Percentiles rank a stretch among this genome's conserved stretches.
Evolutionary conservation across 2,888 invertebrate genomes (phyloP).

Genomic region (Hydropsyche betteni): DNA sequence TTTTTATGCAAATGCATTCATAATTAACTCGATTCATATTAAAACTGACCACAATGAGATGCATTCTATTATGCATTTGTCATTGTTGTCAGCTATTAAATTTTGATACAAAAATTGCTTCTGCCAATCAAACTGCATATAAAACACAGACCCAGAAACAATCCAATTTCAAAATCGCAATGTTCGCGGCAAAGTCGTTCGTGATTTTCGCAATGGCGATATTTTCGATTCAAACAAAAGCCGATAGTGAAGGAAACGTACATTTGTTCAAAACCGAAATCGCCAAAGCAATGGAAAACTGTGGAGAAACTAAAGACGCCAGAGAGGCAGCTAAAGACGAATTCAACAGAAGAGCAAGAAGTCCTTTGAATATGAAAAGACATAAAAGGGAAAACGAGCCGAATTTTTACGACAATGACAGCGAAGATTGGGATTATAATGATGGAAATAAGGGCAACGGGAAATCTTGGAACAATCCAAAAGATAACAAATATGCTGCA

Average conservation of each 20-base stretch:
- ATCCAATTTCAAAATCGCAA: background rate
- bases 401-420: background rate
- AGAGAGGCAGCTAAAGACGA: slow-evolving; percentile 32
- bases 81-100: too few species aligned
- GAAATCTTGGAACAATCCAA: slow-evolving; percentile 41
- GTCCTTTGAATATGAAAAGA: background rate
- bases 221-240: background rate
- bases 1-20: too few species aligned
- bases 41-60: too few species aligned
- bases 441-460: slow-evolving; percentile 30
- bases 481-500: slow-evolving; percentile 38
- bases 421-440: slow-evolving; percentile 47
- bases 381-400: background rate
- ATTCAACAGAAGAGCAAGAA: slow-evolving; percentile 37
- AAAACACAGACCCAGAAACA: background rate
- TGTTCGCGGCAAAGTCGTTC: slow-evolving; percentile 6
- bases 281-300: slow-evolving; percentile 58
- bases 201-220: background rate
- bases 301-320: slow-evolving; percentile 51
- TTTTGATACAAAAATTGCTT: slow-evolving; percentile 10
- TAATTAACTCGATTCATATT: too few species aligned
- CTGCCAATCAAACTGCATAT: slow-evolving; percentile 10
- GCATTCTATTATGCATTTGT: too few species aligned
- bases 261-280: slow-evolving; percentile 62
- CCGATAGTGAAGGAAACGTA: slow-evolving; percentile 58